Evolutionary conservation across 2,113 vertebrate genomes (phyloP).

Genomic region (Pygoscelis antarcticus): DNA sequence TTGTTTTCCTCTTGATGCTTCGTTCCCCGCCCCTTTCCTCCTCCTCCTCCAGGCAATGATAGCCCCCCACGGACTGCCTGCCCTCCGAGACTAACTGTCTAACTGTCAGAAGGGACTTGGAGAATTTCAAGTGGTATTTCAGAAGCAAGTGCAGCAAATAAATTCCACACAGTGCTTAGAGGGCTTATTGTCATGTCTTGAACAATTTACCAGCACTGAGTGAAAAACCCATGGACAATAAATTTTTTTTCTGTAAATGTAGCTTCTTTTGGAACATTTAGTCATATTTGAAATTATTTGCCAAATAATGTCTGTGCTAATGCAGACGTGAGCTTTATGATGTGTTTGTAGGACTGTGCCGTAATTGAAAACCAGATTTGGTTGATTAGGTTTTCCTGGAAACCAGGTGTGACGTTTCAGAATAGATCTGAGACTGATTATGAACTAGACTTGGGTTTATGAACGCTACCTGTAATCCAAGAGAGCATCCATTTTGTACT

Average conservation of each 20-base stretch:
- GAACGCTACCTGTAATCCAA: background rate
- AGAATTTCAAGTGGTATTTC: slow-evolving; percentile 11
- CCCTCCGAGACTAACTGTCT: background rate
- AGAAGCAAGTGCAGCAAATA: slow-evolving; percentile 17
- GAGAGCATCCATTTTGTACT: background rate
- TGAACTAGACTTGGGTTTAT: background rate
- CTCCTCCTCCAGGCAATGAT: background rate
- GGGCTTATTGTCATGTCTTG: background rate
- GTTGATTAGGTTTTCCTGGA: background rate
- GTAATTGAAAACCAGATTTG: background rate
- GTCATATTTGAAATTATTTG: background rate
- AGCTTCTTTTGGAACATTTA: background rate
- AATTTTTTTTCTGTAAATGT: background rate
- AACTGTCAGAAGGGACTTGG: background rate
- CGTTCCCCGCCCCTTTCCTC: fast-evolving
- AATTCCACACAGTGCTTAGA: background rate
- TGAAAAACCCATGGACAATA: background rate
- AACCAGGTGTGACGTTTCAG: background rate
- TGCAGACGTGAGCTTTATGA: background rate
- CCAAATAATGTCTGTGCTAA: background rate
- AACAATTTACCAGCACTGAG: background rate
- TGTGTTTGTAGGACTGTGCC: background rate
- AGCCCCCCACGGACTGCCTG: background rate
- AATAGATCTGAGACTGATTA: background rate
- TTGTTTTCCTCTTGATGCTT: background rate